These are phyloP conservation scores for Lepidocyrtinus sp. DNA, from an alignment of 2,888 invertebrate species.

Conservation along the genomic window DNA sequence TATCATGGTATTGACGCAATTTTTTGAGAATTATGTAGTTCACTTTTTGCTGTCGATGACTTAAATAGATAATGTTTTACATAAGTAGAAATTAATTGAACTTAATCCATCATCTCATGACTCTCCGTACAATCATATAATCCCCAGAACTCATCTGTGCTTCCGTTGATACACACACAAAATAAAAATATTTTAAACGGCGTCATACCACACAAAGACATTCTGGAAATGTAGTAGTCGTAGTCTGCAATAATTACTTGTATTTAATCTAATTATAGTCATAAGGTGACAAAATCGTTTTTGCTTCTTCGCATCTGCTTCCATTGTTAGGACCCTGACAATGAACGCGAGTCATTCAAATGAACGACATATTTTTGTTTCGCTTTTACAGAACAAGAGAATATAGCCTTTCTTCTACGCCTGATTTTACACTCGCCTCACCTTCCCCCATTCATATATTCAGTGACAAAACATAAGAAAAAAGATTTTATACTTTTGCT, in stretches of 20 bases:
- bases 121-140: neutral
- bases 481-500: neutral
- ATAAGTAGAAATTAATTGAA: slow-evolving; percentile 5
- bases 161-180: neutral
- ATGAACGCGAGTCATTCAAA: too few relatives aligned
- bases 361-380: neutral
- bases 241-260: too few relatives aligned
- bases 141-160: neutral
- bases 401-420: neutral
- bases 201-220: too few relatives aligned
- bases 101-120: neutral
- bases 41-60: neutral
- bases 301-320: too few relatives aligned
- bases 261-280: too few relatives aligned
- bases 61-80: neutral
- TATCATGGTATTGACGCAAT: neutral
- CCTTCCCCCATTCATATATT: slow-evolving; percentile 5
- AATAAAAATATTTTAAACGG: too few relatives aligned
- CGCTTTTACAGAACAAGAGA: neutral
- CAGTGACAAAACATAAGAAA: slow-evolving; percentile 13
- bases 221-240: too few relatives aligned
- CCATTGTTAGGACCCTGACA: too few relatives aligned
- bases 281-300: too few relatives aligned
- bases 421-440: slow-evolving; percentile 11
- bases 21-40: neutral